A percentile compares a stretch with the other conserved stretches of the same genome.
phyloP scores from a whole-genome alignment of 2,113 vertebrate genomes.

The Neolamprologus caudopunctatus region DNA sequence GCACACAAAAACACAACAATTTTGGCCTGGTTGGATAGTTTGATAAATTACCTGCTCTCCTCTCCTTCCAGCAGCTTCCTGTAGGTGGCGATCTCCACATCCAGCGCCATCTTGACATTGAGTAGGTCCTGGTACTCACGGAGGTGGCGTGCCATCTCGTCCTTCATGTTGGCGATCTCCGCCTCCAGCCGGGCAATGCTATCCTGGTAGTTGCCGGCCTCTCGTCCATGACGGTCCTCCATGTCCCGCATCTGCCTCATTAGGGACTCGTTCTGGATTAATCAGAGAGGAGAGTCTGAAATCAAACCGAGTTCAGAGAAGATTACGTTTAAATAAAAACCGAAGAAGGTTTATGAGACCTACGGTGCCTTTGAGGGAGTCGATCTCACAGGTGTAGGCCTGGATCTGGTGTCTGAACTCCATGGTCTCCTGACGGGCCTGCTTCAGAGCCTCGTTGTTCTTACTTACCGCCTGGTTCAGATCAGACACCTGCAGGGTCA shows the following conservation, averaged over 20 bases:
- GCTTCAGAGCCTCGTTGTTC: constrained; percentile 85
- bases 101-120: constrained; percentile 93
- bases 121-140: constrained; percentile 93
- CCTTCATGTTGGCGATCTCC: constrained; percentile 90
- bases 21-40: neutral
- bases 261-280: constrained; percentile 86
- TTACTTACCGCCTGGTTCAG: constrained; percentile 89
- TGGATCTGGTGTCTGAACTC: constrained; percentile 97
- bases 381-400: constrained; percentile 93
- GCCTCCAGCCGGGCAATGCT: constrained; percentile 82
- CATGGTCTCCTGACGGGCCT: constrained; percentile 90
- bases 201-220: constrained; percentile 83
- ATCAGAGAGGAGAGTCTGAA: neutral
- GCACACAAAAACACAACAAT: neutral
- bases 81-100: constrained; percentile 94
- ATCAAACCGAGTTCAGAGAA: neutral
- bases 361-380: constrained; percentile 94
- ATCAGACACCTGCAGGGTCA: constrained; percentile 77
- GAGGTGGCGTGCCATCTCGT: constrained; percentile 93
- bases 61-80: constrained; percentile 95
- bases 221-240: constrained; percentile 84
- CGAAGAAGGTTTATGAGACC: constrained; percentile 10
- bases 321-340: neutral
- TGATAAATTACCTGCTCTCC: constrained; percentile 80
- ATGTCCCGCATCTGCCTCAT: constrained; percentile 95